Conservation (phyloP, 2,113 vertebrate genomes). For the Syrmaticus mikado region DNA sequence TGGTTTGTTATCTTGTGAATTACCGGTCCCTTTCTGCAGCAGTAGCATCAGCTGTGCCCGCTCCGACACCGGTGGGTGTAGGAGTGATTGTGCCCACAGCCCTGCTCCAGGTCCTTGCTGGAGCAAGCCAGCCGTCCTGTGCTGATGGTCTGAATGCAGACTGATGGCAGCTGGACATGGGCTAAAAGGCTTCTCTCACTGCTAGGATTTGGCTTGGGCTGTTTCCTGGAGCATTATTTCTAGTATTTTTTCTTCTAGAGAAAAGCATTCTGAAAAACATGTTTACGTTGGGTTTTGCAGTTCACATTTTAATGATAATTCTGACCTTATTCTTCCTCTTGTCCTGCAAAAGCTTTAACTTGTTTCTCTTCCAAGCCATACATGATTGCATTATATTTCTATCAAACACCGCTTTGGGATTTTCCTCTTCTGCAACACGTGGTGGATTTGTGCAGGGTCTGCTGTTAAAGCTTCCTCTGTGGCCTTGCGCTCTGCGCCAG, state of each 20-base stretch:
- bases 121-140: not conserved
- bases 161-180: not conserved
- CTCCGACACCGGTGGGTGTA: accelerated
- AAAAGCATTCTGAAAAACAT: not conserved
- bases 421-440: not conserved
- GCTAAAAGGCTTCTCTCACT: too few species aligned
- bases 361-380: not conserved
- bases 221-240: not conserved
- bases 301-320: not conserved
- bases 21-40: not conserved
- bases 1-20: not conserved
- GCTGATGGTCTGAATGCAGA: not conserved
- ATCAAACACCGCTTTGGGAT: not conserved
- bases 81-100: not conserved
- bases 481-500: not conserved
- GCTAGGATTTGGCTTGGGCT: not conserved
- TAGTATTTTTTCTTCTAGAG: not conserved
- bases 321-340: not conserved
- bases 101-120: not conserved
- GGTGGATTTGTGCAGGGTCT: not conserved
- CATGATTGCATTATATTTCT: not conserved
- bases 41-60: too few species aligned
- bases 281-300: not conserved
- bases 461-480: not conserved
- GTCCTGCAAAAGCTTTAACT: not conserved